Base-by-base conservation (phyloP, 2,797 vertebrate genomes). In the Hydrophis major region DNA sequence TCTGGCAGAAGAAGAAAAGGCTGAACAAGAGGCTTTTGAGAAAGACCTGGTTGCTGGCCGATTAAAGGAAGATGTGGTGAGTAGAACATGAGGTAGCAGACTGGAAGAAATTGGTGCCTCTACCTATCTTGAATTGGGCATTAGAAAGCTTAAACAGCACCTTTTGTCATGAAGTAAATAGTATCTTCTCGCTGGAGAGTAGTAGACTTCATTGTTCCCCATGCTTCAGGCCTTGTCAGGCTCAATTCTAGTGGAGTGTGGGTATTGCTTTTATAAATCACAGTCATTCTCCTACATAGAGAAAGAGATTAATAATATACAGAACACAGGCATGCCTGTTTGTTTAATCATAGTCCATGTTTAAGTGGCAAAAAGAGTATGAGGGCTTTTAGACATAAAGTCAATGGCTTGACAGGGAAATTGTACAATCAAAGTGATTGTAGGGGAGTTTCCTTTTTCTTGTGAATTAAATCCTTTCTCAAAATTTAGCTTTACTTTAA, bases 41-140 rank as follows among this genome's bases (percentile, higher is more conserved):
- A 96, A 96, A 2, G 98, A 99, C 93, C 95, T 98, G 90, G 95
- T 99, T 88, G 99, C 98, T 0, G 98, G 98, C 91, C 98, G 98
- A 86, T 97, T 99, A 93, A 98, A 99, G 97, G 99, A 99, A 94
- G 98, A 99, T 63, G 98, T 99, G 98, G 99, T 99, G 96, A 97
- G 98, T 94, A 1, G 28, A 37, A 90, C 3, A 6, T 47, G 53
- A 69, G 1, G 1, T 20, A 56, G 0, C 37, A 4, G 32, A 63
- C 0, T 89, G 56, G 6, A 89, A 25, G n/a, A 74, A 88, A 6
- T n/a, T 61, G 78, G 28, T 60, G 3, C 69, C 69, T 37, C 32
- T 37, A 20, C 6, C 32, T 83, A 11, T n/a, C 59, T 37, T 59
- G 50, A n/a, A n/a, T 66, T n/a, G 28, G 83, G 53, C 60, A 69